phyloP scores from a whole-genome alignment of 2,797 vertebrate genomes.

The Scyliorhinus canicula region DNA sequence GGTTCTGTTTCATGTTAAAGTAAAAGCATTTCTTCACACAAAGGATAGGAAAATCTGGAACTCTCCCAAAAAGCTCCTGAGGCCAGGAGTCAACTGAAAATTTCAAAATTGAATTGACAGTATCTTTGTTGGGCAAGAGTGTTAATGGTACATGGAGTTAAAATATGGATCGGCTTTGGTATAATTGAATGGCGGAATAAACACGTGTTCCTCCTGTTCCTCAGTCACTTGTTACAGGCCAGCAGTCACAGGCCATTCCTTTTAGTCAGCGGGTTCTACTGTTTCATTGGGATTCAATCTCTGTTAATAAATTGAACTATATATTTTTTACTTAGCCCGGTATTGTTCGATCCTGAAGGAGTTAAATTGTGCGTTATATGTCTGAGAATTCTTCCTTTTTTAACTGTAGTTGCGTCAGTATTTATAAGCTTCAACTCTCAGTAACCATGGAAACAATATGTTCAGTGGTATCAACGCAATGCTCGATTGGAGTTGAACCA shows the following conservation, averaged over 20 bases:
- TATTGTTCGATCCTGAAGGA: background rate
- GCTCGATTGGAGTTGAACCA: slow-evolving; percentile 7
- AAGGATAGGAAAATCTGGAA: background rate
- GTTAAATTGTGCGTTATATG: background rate
- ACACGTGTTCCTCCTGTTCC: background rate
- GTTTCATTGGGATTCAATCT: background rate
- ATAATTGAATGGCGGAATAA: background rate
- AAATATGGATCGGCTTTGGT: background rate
- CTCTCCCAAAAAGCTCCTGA: background rate
- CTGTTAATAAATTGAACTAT: background rate
- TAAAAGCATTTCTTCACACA: background rate
- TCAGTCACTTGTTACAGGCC: background rate
- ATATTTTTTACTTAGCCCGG: background rate
- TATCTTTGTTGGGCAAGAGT: background rate
- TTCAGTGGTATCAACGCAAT: background rate
- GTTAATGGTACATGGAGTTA: background rate
- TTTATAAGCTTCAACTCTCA: slow-evolving; percentile 14
- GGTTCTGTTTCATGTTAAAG: background rate
- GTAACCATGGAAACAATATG: slow-evolving; percentile 32
- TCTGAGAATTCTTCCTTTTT: background rate
- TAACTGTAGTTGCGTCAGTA: slow-evolving; percentile 18
- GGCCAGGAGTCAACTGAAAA: background rate
- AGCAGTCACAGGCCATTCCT: background rate
- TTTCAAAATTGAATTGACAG: background rate
- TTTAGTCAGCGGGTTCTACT: background rate